Conservation (phyloP, 2,888 invertebrate genomes). For the Chrysopilus asiliformis region DNA sequence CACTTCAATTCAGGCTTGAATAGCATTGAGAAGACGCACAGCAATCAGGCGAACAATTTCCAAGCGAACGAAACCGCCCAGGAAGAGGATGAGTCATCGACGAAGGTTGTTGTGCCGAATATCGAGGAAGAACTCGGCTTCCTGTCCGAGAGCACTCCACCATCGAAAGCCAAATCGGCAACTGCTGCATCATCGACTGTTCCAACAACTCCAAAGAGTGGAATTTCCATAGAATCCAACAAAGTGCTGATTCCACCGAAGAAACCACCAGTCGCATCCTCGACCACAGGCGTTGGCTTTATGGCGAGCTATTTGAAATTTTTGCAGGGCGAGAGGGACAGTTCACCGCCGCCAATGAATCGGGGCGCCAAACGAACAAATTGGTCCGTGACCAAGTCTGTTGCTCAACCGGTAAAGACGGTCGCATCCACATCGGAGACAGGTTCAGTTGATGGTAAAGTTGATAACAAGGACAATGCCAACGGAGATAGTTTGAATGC, state of each 20-base stretch:
- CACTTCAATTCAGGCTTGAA: background rate
- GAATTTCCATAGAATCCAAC: background rate
- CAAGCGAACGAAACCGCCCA: conserved; percentile 19
- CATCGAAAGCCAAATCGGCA: conserved; percentile 27
- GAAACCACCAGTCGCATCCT: no score
- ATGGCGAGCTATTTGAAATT: conserved; percentile 82
- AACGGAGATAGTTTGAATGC: background rate
- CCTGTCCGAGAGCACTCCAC: conserved; percentile 43
- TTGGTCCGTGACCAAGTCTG: conserved; percentile 3
- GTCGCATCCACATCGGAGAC: background rate
- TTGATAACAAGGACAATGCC: background rate
- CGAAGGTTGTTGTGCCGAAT: conserved; percentile 77
- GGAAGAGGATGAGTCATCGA: conserved; percentile 50
- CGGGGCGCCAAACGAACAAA: background rate
- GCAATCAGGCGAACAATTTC: no score
- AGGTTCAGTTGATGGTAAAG: conserved; percentile 1
- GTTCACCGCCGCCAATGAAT: conserved; percentile 48
- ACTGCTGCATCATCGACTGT: conserved; percentile 15
- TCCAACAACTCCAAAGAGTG: conserved; percentile 2
- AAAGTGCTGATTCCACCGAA: conserved; percentile 21
- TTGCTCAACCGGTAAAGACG: conserved; percentile 2
- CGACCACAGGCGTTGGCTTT: conserved; percentile 42
- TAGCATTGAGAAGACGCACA: background rate
- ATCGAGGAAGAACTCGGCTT: conserved; percentile 80
- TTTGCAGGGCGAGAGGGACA: conserved; percentile 67